Conservation (phyloP, 2,113 vertebrate species). For the Xenus cinereus region DNA sequence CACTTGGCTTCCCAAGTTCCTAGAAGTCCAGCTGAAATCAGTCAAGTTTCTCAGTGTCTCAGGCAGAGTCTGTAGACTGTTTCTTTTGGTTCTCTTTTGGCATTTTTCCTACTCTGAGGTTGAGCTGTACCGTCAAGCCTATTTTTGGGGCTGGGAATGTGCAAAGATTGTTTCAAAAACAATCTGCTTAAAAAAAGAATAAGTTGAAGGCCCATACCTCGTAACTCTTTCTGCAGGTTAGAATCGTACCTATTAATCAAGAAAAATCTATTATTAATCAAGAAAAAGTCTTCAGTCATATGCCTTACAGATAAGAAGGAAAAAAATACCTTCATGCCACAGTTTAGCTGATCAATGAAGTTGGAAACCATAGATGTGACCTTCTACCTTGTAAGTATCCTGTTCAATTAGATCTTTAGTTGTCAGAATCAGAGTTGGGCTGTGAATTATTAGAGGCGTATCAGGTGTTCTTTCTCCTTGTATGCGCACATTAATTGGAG, state of each 20-base stretch:
- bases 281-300: background rate
- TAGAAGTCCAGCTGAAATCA: background rate
- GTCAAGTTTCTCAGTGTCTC: background rate
- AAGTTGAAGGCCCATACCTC: background rate
- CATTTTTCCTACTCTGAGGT: background rate
- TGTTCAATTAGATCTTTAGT: background rate
- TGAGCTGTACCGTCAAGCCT: too few relatives aligned
- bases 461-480: background rate
- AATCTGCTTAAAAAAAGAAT: background rate
- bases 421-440: background rate
- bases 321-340: background rate
- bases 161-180: background rate
- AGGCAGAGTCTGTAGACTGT: background rate
- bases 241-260: background rate
- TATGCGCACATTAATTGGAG: background rate
- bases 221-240: background rate
- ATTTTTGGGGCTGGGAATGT: background rate
- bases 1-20: background rate
- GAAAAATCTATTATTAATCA: too few relatives aligned
- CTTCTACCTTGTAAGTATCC: background rate
- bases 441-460: background rate
- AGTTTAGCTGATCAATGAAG: background rate
- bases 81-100: background rate
- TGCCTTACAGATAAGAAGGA: background rate
- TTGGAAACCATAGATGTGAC: rapidly evolving